Evolutionary conservation across 2,113 vertebrate species (phyloP), one percentile per base, ranked within the genome.

Genomic region (Dromas ardeola): DNA sequence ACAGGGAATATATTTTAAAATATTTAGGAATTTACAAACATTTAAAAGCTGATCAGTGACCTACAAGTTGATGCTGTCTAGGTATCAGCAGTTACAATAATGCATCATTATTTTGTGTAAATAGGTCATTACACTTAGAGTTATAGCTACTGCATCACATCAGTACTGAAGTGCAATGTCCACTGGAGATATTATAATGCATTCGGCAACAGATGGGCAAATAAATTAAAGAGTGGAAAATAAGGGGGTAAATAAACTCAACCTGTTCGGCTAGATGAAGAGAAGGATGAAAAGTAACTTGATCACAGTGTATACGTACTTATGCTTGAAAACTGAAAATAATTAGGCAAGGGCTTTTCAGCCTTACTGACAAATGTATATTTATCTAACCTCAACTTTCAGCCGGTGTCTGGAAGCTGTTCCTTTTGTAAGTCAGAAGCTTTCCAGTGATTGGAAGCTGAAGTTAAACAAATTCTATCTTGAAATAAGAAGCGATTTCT

Each of bases 321-420:
- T 70, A 53, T 16, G 11, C 62, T 93, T 88, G 50, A 56, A 92
- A 92, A 66, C 62, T 61, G 85, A 93, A 96, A 94, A 95, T 94
- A 90, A 93, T 93, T 82, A 88, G 18, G 76, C 66, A 66, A 76
- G n/a, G 42, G 32, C 18, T 85, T 93, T 92, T 95, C 71, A 96
- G 71, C 50, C 81, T 80, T 93, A 42, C 86, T 94, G 93, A 92
- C 74, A 70, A 90, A 83, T 94, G 93, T 92, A 40, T 96, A 93
- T 96, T 96, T 96, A 90, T 91, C 73, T 91, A 94, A 82, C 87
- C 25, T 93, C 58, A 85, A 82, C 53, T 93, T 96, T 80, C 90
- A 91, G 58, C 34, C 49, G 20, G 84, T 72, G 90, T 91, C 87
- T 94, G 73, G 70, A 95, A 96, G 45, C 66, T 80, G 52, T 90